Evolutionary conservation across 2,113 vertebrate genomes (phyloP).

Genomic region (Calidris pygmaea): DNA sequence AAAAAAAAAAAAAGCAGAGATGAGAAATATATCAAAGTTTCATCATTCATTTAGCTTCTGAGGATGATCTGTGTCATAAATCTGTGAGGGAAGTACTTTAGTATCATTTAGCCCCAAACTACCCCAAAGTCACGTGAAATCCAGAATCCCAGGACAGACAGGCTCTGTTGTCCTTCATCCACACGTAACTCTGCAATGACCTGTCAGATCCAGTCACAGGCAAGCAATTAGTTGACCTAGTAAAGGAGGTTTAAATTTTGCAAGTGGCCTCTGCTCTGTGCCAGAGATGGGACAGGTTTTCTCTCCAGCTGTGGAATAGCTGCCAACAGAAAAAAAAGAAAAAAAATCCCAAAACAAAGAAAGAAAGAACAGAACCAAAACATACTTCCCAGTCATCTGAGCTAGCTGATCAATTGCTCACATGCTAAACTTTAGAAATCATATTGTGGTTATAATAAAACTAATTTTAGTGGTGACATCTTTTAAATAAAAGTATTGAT

Average conservation of each 20-base stretch:
- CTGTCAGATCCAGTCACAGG: neutral
- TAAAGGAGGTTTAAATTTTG: neutral
- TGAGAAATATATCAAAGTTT: neutral
- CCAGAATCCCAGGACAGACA: neutral
- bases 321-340: neutral
- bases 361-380: neutral
- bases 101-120: neutral
- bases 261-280: neutral
- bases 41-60: neutral
- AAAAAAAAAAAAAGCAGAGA: neutral
- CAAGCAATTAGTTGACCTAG: neutral
- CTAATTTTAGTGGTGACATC: neutral
- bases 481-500: neutral
- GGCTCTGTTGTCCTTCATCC: neutral
- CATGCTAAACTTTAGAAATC: neutral
- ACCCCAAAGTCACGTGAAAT: accelerated
- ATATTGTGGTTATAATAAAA: neutral
- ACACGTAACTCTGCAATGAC: neutral
- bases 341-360: too few relatives aligned
- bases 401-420: neutral
- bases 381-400: neutral
- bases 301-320: neutral
- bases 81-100: neutral
- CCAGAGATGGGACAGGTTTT: neutral
- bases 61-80: neutral